Evolutionary conservation across 2,113 vertebrate genomes (phyloP).

Genomic region (Actenoides lindsayi): DNA sequence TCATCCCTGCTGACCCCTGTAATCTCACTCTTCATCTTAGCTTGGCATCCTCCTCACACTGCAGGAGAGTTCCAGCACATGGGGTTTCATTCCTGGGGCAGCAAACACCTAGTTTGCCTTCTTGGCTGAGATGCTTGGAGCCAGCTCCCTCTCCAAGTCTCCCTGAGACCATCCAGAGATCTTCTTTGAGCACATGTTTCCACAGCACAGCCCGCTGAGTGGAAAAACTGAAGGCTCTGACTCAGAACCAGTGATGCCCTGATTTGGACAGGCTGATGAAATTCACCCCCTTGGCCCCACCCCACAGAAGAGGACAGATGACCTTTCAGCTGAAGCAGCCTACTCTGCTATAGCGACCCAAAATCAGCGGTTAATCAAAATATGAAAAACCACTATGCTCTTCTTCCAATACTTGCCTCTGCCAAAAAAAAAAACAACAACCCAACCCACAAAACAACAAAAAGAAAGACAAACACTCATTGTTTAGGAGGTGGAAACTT

Average conservation of each 20-base stretch:
- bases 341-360: not conserved
- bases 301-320: not conserved
- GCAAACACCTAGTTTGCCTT: not conserved
- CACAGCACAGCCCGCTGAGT: fast-evolving
- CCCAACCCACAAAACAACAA: too few species aligned
- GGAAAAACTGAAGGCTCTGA: not conserved
- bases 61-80: not conserved
- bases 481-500: not conserved
- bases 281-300: not conserved
- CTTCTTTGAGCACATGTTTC: not conserved
- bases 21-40: not conserved
- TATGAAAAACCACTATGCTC: not conserved
- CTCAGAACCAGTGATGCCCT: not conserved
- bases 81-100: not conserved
- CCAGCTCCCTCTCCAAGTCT: not conserved
- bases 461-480: not conserved
- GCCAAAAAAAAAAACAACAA: not conserved
- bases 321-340: not conserved
- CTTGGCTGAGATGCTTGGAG: not conserved
- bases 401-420: not conserved
- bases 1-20: not conserved
- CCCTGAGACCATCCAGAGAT: not conserved
- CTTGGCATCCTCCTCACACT: not conserved
- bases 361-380: not conserved
- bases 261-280: not conserved